Conservation (phyloP, 2,113 vertebrate genomes). For the Hippocampus barbouri region DNA sequence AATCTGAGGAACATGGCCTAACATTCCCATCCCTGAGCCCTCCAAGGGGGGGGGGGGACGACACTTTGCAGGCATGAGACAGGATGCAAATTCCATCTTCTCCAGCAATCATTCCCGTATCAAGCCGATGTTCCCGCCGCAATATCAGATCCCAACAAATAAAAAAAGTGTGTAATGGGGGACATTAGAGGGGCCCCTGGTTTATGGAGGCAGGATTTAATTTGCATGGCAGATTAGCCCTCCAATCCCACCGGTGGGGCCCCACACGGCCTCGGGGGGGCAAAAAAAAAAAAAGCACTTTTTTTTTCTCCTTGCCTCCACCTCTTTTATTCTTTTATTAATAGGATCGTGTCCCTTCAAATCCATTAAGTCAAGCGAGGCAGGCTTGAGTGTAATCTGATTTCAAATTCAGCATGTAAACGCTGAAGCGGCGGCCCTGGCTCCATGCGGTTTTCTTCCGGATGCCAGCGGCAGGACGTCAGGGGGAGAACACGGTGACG, state of each 20-base stretch:
- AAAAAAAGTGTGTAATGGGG: conserved; percentile 91
- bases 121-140: conserved; percentile 77
- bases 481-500: conserved; percentile 5
- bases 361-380: conserved; percentile 96
- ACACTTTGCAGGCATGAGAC: conserved; percentile 26
- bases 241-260: conserved; percentile 85
- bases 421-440: conserved; percentile 75
- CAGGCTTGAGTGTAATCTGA: conserved; percentile 87
- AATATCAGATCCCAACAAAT: conserved; percentile 92
- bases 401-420: conserved; percentile 90
- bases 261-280: conserved; percentile 78
- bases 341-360: conserved; percentile 94
- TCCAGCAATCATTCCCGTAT: conserved; percentile 85
- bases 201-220: conserved; percentile 95
- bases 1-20: conserved; percentile 36
- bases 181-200: conserved; percentile 86
- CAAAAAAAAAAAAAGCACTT: too few relatives aligned
- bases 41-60: conserved; percentile 13
- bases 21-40: conserved; percentile 47
- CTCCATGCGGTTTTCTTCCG: conserved; percentile 41
- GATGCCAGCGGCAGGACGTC: conserved; percentile 14
- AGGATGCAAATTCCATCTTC: conserved; percentile 81
- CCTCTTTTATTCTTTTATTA: conserved; percentile 81
- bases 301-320: conserved; percentile 24
- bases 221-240: conserved; percentile 99